phyloP scores from a whole-genome alignment of 2,797 vertebrate species.

The Anguilla anguilla region DNA sequence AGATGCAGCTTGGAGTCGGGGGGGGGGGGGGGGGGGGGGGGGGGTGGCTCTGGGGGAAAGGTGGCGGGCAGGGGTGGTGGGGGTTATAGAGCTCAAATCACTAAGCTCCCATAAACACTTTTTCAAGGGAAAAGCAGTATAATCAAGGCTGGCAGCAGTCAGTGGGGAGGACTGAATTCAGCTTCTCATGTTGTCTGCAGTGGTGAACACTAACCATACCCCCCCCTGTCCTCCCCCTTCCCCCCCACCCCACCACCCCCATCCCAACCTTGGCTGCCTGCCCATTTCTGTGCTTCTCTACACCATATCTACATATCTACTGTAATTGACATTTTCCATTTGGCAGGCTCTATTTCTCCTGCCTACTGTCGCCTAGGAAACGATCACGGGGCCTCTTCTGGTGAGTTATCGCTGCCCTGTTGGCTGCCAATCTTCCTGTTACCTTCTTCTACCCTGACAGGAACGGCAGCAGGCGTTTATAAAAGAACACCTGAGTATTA shows the following conservation, averaged over 20 bases:
- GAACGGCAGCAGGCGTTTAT: constrained; percentile 56
- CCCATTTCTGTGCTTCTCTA: constrained; percentile 33
- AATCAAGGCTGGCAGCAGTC: constrained; percentile 70
- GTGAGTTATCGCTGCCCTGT: constrained; percentile 42
- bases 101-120: constrained; percentile 44
- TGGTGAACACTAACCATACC: constrained; percentile 43
- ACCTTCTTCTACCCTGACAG: constrained; percentile 59
- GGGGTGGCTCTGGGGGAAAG: constrained; percentile 44
- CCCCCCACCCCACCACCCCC: constrained; percentile 25
- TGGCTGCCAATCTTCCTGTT: constrained; percentile 59
- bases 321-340: constrained; percentile 96
- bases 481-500: constrained; percentile 64
- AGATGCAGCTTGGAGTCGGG: constrained; percentile 38
- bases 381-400: constrained; percentile 51
- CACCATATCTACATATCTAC: constrained; percentile 74
- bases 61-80: constrained; percentile 44
- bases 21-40: constrained; percentile 40
- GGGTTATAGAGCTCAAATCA: constrained; percentile 33
- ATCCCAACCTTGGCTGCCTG: constrained; percentile 38
- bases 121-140: constrained; percentile 58
- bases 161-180: constrained; percentile 59
- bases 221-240: constrained; percentile 31
- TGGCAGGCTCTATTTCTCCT: constrained; percentile 80
- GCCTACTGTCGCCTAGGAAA: constrained; percentile 85
- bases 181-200: constrained; percentile 58